Percentiles rank a stretch among this genome's conserved stretches.
These are phyloP conservation scores for Tipula unca DNA, from an alignment of 2,888 invertebrate genomes.

Conservation along the genomic window DNA sequence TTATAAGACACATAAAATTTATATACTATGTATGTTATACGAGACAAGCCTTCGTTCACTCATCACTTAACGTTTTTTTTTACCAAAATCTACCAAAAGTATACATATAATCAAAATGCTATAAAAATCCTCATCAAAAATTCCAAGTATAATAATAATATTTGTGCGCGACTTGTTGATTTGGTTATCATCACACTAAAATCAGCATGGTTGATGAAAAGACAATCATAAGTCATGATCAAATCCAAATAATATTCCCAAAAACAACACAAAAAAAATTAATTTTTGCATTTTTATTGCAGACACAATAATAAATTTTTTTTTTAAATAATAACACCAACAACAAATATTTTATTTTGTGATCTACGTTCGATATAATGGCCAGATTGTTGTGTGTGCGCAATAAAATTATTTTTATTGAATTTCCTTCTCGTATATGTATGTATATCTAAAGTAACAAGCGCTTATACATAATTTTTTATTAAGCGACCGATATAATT, in stretches of 20 bases:
- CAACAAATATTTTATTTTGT: neutral
- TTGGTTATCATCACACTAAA: neutral
- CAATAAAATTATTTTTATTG: neutral
- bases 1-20: neutral
- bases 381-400: neutral
- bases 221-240: neutral
- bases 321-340: neutral
- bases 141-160: neutral
- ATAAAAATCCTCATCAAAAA: neutral
- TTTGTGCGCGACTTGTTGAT: neutral
- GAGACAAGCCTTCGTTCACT: neutral
- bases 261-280: neutral
- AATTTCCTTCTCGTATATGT: no score
- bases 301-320: neutral
- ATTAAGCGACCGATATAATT: neutral
- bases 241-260: neutral
- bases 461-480: neutral
- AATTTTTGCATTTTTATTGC: neutral
- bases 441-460: neutral
- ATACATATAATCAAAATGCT: neutral
- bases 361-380: neutral
- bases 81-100: neutral
- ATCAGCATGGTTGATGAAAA: neutral
- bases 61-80: neutral
- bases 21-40: neutral